A percentile compares a stretch with the other conserved stretches of the same genome.
Evolutionary conservation across 2,113 vertebrate species (phyloP).

Genomic region (Semicossyphus pulcher): DNA sequence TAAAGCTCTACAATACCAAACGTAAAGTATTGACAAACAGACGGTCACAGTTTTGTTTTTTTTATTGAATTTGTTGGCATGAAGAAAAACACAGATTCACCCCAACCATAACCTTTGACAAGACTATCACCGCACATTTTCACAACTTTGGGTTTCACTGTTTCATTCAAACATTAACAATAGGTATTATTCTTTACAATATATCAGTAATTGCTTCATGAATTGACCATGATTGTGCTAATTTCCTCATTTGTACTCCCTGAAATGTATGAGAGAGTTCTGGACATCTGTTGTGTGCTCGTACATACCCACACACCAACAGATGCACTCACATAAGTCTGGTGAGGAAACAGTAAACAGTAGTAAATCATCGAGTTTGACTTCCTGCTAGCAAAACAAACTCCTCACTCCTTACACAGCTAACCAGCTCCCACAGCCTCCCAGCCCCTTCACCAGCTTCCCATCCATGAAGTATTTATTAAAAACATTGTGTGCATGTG

Average conservation of each 20-base stretch:
- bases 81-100: background rate
- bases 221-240: background rate
- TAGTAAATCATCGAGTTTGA: constrained; percentile 33
- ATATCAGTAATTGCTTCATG: background rate
- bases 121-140: background rate
- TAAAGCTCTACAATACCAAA: too few species aligned
- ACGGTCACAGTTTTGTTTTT: background rate
- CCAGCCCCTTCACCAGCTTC: constrained; percentile 21
- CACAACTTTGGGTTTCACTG: too few species aligned
- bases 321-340: constrained; percentile 18
- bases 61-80: background rate
- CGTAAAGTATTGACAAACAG: background rate
- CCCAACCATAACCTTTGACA: background rate
- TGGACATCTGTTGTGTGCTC: constrained; percentile 21
- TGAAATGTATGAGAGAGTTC: constrained; percentile 5
- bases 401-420: constrained; percentile 15
- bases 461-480: constrained; percentile 68
- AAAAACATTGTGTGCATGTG: constrained; percentile 35
- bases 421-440: constrained; percentile 40
- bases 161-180: too few species aligned
- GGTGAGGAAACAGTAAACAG: constrained; percentile 10
- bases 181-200: too few species aligned
- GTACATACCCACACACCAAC: background rate
- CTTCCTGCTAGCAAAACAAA: constrained; percentile 27
- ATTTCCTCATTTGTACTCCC: constrained; percentile 14